Conservation (phyloP, 2,113 vertebrate species). For the Pogona vitticeps region DNA sequence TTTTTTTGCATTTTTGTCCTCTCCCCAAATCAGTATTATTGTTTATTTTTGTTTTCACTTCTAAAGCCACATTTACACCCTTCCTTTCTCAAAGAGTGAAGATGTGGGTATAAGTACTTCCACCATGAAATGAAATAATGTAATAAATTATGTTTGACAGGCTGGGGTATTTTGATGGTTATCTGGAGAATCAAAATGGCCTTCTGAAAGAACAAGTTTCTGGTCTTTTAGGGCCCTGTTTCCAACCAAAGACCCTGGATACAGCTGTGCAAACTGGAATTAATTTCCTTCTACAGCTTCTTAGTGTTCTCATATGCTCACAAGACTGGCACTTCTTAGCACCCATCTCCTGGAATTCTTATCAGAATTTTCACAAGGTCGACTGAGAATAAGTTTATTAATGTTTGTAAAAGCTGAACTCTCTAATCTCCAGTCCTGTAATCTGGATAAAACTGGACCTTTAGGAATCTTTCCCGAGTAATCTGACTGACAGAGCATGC, state of each 20-base stretch:
- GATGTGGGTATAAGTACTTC: neutral
- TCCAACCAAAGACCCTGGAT: neutral
- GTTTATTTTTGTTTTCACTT: neutral
- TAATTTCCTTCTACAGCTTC: neutral
- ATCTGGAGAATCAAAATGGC: too few species aligned
- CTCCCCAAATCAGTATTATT: neutral
- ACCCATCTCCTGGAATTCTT: neutral
- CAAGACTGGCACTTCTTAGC: neutral
- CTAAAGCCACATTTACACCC: neutral
- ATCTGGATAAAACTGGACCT: constrained; percentile 21
- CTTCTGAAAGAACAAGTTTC: too few species aligned
- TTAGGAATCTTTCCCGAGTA: constrained; percentile 19
- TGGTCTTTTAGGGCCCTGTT: too few species aligned
- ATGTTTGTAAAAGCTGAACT: constrained; percentile 25
- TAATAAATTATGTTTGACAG: neutral
- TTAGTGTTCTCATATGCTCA: neutral
- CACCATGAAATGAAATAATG: neutral
- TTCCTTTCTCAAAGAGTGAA: neutral
- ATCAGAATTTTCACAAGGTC: neutral
- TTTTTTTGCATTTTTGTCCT: neutral
- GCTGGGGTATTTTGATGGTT: constrained; percentile 9
- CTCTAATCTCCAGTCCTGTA: constrained; percentile 9
- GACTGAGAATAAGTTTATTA: neutral
- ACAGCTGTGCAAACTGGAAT: neutral
- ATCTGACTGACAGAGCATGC: neutral